Conservation (phyloP, 2,797 vertebrate species). For the Phataginus tetradactyla region DNA sequence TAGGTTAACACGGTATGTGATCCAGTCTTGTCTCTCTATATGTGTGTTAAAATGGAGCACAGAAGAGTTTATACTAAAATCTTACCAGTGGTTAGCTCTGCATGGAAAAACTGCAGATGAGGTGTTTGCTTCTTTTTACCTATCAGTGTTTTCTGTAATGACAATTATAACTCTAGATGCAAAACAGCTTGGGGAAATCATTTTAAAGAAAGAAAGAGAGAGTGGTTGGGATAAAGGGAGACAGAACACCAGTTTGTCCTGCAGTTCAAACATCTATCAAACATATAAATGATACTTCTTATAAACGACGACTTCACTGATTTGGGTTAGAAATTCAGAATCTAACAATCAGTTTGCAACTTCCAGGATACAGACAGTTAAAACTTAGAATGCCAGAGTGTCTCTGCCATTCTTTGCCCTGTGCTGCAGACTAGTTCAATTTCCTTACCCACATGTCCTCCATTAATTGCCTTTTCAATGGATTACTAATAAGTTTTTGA, state of each 20-base stretch:
- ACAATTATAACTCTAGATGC: background rate
- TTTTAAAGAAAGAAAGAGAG: background rate
- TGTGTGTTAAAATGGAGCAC: background rate
- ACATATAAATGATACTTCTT: background rate
- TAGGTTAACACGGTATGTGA: background rate
- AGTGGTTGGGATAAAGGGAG: background rate
- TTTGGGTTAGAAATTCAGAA: background rate
- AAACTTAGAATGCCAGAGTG: constrained; percentile 22
- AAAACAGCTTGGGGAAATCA: background rate
- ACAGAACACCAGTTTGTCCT: background rate
- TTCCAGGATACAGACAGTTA: constrained; percentile 64
- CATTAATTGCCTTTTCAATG: constrained; percentile 80
- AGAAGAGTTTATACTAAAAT: background rate
- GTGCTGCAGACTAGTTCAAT: constrained; percentile 64
- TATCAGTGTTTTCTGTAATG: background rate
- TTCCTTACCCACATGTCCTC: constrained; percentile 66
- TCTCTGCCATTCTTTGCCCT: constrained; percentile 65
- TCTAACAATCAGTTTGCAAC: constrained; percentile 55
- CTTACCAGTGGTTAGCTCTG: background rate
- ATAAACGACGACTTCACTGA: background rate
- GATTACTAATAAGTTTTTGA: constrained; percentile 82
- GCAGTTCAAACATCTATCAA: background rate
- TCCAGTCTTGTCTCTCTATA: background rate
- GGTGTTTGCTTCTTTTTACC: background rate
- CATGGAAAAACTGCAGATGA: background rate